Evolutionary conservation across 2,888 invertebrate species (phyloP), one percentile per base, ranked within the genome.

Genomic region (Gasteruption jaculator): DNA sequence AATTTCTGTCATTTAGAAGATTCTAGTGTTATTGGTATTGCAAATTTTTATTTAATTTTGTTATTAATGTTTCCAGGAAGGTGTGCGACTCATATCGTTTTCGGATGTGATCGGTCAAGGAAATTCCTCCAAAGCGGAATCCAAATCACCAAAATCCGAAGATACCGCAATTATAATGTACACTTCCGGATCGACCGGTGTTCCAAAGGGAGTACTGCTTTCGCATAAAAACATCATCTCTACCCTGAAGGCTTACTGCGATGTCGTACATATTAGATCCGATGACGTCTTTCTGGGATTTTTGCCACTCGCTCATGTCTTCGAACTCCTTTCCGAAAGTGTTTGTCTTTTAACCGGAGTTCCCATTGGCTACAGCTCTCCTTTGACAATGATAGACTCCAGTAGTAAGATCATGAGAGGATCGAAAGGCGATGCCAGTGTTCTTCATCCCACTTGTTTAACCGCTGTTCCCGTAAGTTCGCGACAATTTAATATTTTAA

Each of bases 121-220:
- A 10, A 71, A 68, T 32, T 41, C 54, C 2, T 68, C 71, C 4
- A 54, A 37, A 1, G 59, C 57, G 11, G 50, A 43, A 19, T 36
- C 50, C 14, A 73, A 75, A 4, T 76, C 80, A 5, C 90, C 92
- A 2, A 71, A 72, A 5, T 72, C 82, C 5, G 74, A 80, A 10
- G 96, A 97, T 71, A 82, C 86, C 4, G 97, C 97, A 34, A 91
- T 99, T 59, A 86, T 99, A 27, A 99, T 99, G 97, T 99, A 97
- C 76, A 99, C 97, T 2, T 94, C 93, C 56, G 97, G 97, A 5
- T 95, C 95, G 1, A 97, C 97, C 3, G 96, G 95, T 38, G 82
- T 86, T 45, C 95, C 95, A 0, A 95, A 95, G 74, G 95, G 94
- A 59, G 89, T 91, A 10, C 66, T 89, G 14, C 74, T 91, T 21